phyloP scores from a whole-genome alignment of 2,888 invertebrate genomes.

The Lampropteryx suffumata region DNA sequence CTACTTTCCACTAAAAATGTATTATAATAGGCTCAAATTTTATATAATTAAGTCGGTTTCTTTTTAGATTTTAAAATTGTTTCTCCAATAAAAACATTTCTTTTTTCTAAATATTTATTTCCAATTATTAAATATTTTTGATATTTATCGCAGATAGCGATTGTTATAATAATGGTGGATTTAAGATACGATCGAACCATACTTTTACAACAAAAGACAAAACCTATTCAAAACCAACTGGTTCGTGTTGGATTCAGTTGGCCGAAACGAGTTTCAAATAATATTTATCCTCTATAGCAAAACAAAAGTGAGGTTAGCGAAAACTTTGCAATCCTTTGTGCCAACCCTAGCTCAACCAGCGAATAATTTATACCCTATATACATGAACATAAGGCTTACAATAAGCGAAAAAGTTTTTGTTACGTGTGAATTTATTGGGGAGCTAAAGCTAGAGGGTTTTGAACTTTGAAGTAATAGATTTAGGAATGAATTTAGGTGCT shows the following conservation, averaged over 20 bases:
- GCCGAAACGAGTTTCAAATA: conserved; percentile 61
- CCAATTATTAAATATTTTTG: no score
- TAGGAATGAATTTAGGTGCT: conserved; percentile 31
- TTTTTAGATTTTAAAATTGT: no score
- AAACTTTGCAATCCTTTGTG: conserved; percentile 49
- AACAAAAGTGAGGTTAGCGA: conserved; percentile 62
- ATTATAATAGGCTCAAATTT: no score
- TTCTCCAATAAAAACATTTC: no score
- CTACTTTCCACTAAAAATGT: no score
- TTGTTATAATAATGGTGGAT: no score
- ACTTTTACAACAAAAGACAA: conserved; percentile 28
- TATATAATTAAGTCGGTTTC: no score
- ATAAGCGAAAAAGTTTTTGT: conserved; percentile 21
- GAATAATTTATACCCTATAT: conserved; percentile 38
- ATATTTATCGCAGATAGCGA: no score
- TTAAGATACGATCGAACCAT: neutral
- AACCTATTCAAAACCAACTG: conserved; percentile 58
- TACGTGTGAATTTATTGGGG: conserved; percentile 36
- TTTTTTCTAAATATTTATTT: no score
- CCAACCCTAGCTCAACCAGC: conserved; percentile 30
- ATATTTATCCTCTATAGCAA: conserved; percentile 65
- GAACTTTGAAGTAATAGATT: conserved; percentile 30
- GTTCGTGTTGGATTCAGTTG: conserved; percentile 57
- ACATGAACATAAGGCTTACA: conserved; percentile 12
- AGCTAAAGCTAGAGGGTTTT: conserved; percentile 35